Evolutionary conservation across 2,888 invertebrate genomes (phyloP).

Genomic region (Drosophila meridiana): DNA sequence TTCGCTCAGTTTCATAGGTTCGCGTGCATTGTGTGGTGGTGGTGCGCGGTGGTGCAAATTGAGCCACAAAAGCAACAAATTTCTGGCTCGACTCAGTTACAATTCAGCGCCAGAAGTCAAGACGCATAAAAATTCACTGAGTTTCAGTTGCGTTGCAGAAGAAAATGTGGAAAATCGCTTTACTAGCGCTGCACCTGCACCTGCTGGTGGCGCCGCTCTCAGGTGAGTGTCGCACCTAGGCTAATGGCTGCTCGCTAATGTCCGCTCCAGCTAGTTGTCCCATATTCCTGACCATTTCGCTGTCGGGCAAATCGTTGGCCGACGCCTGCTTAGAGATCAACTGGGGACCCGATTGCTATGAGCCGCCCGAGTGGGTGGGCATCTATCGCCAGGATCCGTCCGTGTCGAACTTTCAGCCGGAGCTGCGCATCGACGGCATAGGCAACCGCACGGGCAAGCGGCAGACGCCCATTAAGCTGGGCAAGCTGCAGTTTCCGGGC

Average conservation of each 20-base stretch:
- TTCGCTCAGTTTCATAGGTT: slow-evolving; percentile 32
- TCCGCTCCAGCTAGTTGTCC: slow-evolving; percentile 75
- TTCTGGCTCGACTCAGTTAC: slow-evolving; percentile 24
- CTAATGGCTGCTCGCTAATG: background rate
- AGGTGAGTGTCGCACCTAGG: slow-evolving; percentile 28
- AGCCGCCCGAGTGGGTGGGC: slow-evolving; percentile 83
- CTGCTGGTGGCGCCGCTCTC: slow-evolving; percentile 37
- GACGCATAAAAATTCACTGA: slow-evolving; percentile 18
- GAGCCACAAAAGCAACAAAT: slow-evolving; percentile 48
- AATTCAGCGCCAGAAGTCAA: slow-evolving; percentile 40
- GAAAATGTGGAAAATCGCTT: slow-evolving; percentile 35
- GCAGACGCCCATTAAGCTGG: slow-evolving; percentile 83
- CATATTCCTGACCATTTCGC: slow-evolving; percentile 82
- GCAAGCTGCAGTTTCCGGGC: slow-evolving; percentile 87
- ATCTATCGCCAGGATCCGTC: slow-evolving; percentile 83
- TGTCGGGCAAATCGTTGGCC: slow-evolving; percentile 75
- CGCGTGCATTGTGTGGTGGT: background rate
- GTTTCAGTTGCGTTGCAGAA: background rate
- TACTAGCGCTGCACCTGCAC: slow-evolving; percentile 32
- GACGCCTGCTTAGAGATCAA: slow-evolving; percentile 82
- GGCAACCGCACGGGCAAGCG: slow-evolving; percentile 86
- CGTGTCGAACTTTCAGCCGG: slow-evolving; percentile 73
- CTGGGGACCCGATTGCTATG: slow-evolving; percentile 83
- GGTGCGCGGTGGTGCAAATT: slow-evolving; percentile 25
- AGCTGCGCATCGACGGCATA: slow-evolving; percentile 70